A percentile compares a stretch with the other conserved stretches of the same genome.
Conservation (phyloP, 1,140 invertebrate species). For the Helicorthomorpha holstii region DNA sequence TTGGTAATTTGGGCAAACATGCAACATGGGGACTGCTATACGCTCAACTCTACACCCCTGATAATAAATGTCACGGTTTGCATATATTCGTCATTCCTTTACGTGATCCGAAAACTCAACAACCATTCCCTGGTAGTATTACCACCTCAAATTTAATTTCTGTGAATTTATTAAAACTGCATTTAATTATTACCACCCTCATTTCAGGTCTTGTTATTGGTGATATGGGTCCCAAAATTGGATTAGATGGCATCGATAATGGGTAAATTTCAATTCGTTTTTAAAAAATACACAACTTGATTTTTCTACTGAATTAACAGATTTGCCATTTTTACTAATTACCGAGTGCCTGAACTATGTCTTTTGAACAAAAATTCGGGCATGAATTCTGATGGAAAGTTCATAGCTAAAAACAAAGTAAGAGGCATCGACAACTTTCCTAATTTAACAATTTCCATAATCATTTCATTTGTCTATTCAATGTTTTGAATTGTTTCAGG, state of each 20-base stretch:
- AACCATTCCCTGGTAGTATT: constrained; percentile 54
- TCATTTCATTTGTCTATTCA: too few species aligned
- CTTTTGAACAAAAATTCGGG: constrained; percentile 74
- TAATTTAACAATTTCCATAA: too few species aligned
- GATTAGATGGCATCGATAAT: constrained; percentile 77
- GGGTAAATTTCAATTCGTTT: too few species aligned
- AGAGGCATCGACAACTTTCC: too few species aligned
- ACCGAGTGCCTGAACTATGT: constrained; percentile 58
- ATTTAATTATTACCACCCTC: too few species aligned
- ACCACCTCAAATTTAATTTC: too few species aligned
- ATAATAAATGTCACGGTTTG: constrained; percentile 65
- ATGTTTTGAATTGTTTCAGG: too few species aligned
- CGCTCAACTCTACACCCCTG: constrained; percentile 67
- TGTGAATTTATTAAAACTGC: too few species aligned
- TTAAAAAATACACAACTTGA: not conserved
- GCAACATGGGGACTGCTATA: constrained; percentile 74
- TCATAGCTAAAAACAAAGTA: constrained; percentile 43
- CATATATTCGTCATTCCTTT: constrained; percentile 71
- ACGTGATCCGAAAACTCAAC: constrained; percentile 51
- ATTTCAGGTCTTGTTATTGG: constrained; percentile 58
- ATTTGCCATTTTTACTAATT: constrained; percentile 72
- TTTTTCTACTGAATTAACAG: constrained; percentile 33
- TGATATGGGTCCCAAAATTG: constrained; percentile 78
- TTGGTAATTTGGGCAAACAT: constrained; percentile 74
- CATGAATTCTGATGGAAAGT: constrained; percentile 64